These are phyloP conservation scores for Eolophus roseicapilla DNA, from an alignment of 2,113 vertebrate species.

Conservation along the genomic window DNA sequence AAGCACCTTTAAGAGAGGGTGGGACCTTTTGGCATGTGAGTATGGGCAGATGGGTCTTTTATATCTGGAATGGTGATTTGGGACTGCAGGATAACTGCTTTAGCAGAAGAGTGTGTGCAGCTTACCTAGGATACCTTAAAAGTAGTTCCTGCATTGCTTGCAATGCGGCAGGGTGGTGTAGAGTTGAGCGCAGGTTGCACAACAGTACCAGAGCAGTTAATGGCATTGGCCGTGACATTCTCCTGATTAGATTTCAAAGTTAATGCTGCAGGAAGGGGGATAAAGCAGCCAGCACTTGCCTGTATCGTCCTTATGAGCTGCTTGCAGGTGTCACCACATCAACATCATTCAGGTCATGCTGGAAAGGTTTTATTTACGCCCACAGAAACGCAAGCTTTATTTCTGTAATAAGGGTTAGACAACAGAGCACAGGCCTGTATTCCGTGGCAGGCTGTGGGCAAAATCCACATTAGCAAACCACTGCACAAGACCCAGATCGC, in stretches of 20 bases:
- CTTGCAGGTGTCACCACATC: not conserved
- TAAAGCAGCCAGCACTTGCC: not conserved
- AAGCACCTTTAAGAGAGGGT: not conserved
- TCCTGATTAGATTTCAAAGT: not conserved
- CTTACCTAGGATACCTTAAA: not conserved
- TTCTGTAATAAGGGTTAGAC: not conserved
- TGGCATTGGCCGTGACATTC: not conserved
- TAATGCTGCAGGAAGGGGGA: not conserved
- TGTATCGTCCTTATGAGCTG: not conserved
- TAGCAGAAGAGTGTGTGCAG: not conserved
- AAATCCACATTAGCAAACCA: not conserved
- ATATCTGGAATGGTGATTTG: not conserved
- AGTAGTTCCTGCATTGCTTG: not conserved
- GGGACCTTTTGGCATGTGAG: not conserved
- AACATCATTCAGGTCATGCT: accelerated
- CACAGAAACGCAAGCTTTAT: not conserved
- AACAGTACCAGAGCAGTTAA: not conserved
- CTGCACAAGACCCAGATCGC: not conserved
- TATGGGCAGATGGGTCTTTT: not conserved
- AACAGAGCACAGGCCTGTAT: not conserved
- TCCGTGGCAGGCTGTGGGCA: not conserved
- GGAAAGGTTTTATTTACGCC: not conserved
- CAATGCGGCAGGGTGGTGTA: accelerated
- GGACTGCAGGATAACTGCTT: not conserved
- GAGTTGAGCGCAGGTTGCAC: not conserved